Conservation (phyloP, 2,797 vertebrate species). For the Rallus crepitans region DNA sequence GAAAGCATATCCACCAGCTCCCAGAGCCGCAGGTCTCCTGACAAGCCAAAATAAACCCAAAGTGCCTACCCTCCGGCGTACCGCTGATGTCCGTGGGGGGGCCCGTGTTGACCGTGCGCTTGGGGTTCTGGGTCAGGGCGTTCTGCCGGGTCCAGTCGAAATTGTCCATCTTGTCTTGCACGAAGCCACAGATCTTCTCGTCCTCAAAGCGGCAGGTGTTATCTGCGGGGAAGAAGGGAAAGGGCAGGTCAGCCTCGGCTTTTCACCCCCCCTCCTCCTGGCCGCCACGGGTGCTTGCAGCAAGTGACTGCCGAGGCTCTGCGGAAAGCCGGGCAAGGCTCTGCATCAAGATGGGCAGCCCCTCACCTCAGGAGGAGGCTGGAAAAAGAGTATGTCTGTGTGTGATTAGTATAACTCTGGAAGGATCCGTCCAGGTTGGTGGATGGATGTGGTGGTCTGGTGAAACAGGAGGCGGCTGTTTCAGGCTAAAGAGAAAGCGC, state of each 20-base stretch:
- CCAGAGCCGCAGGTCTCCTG: not conserved
- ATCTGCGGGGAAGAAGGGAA: constrained; percentile 53
- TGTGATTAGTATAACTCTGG: not conserved
- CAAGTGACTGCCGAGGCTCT: not conserved
- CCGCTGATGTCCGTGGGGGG: constrained; percentile 93
- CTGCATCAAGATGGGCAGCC: not conserved
- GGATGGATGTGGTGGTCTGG: not conserved
- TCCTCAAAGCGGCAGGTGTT: constrained; percentile 94
- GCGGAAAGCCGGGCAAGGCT: not conserved
- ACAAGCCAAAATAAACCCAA: not conserved
- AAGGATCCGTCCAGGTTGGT: not conserved
- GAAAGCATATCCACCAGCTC: constrained; percentile 25
- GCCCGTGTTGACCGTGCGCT: constrained; percentile 93
- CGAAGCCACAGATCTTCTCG: constrained; percentile 92
- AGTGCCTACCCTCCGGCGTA: constrained; percentile 86
- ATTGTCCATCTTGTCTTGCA: constrained; percentile 91
- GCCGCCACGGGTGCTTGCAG: not conserved
- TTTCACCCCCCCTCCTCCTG: not conserved
- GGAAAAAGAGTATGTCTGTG: not conserved
- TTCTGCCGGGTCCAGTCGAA: constrained; percentile 98
- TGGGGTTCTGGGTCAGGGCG: constrained; percentile 92
- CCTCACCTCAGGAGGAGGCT: not conserved
- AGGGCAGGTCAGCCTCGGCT: not conserved
- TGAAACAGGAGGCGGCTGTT: not conserved
- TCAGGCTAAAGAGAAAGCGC: not conserved